These are phyloP conservation scores for Gasteruption jaculator DNA, from an alignment of 2,888 invertebrate species.

Conservation along the genomic window DNA sequence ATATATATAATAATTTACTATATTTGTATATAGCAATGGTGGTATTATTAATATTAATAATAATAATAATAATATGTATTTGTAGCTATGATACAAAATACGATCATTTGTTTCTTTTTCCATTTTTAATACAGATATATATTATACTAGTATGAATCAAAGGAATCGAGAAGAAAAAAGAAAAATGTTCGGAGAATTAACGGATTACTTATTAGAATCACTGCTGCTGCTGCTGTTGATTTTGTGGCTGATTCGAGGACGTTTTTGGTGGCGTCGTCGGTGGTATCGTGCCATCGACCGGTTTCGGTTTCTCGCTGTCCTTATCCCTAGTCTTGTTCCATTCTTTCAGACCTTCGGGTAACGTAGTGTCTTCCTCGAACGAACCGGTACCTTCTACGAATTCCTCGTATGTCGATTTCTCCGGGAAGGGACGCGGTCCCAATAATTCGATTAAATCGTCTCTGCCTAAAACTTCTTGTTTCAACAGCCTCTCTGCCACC, in stretches of 20 bases:
- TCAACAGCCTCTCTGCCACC: constrained; percentile 81
- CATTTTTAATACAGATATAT: no score
- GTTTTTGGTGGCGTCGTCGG: constrained; percentile 1
- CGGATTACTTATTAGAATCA: constrained; percentile 39
- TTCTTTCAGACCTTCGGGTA: constrained; percentile 91
- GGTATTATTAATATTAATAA: not conserved
- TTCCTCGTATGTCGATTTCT: constrained; percentile 98
- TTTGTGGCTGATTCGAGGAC: constrained; percentile 17
- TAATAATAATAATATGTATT: constrained; percentile 22
- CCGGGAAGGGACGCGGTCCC: constrained; percentile 92
- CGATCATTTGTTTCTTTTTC: no score
- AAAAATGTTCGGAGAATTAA: no score
- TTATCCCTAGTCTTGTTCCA: constrained; percentile 75
- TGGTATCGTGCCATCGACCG: not conserved
- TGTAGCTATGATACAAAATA: constrained; percentile 41
- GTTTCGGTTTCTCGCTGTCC: constrained; percentile 13
- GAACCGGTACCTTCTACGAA: constrained; percentile 99
- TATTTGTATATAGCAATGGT: constrained; percentile 9
- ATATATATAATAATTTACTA: no score
- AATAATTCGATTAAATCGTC: constrained; percentile 97
- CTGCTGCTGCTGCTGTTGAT: constrained; percentile 29
- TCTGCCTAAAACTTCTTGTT: constrained; percentile 90
- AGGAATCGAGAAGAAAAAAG: no score
- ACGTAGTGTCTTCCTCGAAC: constrained; percentile 89
- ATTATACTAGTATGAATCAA: no score